Conservation (phyloP, 2,113 vertebrate species). For the Laticauda laticaudata region DNA sequence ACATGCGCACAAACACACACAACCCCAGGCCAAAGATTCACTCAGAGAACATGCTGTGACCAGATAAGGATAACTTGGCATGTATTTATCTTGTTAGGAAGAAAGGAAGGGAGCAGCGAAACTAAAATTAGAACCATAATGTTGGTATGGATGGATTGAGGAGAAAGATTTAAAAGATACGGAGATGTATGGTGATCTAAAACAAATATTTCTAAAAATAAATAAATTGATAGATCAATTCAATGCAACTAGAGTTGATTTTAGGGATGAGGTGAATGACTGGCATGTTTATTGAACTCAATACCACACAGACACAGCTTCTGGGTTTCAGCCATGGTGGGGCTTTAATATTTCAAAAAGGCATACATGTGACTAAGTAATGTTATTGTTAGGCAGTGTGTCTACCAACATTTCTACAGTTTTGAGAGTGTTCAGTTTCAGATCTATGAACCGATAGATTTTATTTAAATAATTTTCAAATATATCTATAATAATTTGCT, state of each 20-base stretch:
- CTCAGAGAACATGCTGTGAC: slow-evolving; percentile 66
- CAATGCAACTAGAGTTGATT: background rate
- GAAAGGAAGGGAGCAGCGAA: background rate
- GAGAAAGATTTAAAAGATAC: background rate
- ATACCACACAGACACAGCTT: background rate
- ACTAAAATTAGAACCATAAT: background rate
- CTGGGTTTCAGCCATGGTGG: background rate
- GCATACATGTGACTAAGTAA: background rate
- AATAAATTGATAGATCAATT: background rate
- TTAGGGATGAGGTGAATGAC: background rate
- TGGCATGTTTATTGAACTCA: background rate
- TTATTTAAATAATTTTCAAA: no score
- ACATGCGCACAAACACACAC: slow-evolving; percentile 20
- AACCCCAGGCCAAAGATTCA: slow-evolving; percentile 64
- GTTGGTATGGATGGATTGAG: background rate
- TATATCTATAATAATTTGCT: no score
- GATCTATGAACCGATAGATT: no score
- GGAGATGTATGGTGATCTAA: background rate
- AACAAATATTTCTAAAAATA: background rate
- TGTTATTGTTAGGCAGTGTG: background rate
- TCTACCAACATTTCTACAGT: background rate
- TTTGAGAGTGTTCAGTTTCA: no score
- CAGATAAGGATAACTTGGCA: slow-evolving; percentile 67
- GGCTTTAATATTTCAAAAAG: background rate
- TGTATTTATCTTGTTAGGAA: slow-evolving; percentile 53